Base-by-base conservation (phyloP, 1,140 invertebrate genomes). In the Asbolus verrucosus region DNA sequence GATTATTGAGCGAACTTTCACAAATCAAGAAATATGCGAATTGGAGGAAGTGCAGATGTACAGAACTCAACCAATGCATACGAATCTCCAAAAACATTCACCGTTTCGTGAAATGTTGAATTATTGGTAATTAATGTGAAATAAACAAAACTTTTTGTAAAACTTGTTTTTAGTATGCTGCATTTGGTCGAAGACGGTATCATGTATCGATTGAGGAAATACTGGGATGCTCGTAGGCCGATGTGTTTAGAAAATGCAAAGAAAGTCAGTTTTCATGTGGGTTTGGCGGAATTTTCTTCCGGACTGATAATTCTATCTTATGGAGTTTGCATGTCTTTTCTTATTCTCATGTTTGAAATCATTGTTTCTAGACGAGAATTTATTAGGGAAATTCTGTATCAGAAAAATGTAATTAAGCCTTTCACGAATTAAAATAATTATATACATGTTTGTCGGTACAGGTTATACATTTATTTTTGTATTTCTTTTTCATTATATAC, bases 1-100 rank as follows among this genome's bases (percentile, higher is more conserved):
- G 1, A 77, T 79, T 31, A 77, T 80, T 27, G 65, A 74, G 13
- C 36, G 70, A n/a, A 71, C 68, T 1, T 80, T 76, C 38, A 65
- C 71, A 8, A 69, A 75, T 65, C 19, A 73, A 14, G 71, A 71
- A 9, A 76, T 79, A 33, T 80, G 78, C 43, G 75, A 79, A 19
- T 60, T 80, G 21, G 75, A 76, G 30, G 75, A 79, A 67, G 67
- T 80, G 2, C 71, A 74, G 33, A 73, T 79, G 70, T 80, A 75
- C 54, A 16, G 70, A 24, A 68, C 62, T 1, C 72, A 75, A 65
- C 72, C 73, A 1, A 72, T 79, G 70, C 70, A 77, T 27, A 71
- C 73, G 1, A 74, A 68, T 67, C 66, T 77, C 6, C 74, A 72
- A 14, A 79, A 79, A 54, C 9, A 70, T 38, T 79, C 78, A 27